Percentiles rank a stretch among this genome's conserved stretches.
Evolutionary conservation across 1,140 invertebrate species (phyloP).

Genomic region (Leucophenga varia): DNA sequence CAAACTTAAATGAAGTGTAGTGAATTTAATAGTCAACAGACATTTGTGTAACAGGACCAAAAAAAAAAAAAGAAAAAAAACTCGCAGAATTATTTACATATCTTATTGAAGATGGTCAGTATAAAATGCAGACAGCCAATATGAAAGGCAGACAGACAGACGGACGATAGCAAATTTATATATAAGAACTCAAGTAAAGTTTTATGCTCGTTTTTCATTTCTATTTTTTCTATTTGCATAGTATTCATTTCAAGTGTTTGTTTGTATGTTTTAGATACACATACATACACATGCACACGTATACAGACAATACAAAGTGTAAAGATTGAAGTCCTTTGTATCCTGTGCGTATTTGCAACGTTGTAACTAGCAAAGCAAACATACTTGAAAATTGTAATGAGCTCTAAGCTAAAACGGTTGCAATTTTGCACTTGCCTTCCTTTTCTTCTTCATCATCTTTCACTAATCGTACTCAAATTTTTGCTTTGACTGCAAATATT

Average conservation of each 20-base stretch:
- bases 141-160: too few relatives aligned
- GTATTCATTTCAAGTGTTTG: slow-evolving; percentile 50
- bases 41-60: slow-evolving; percentile 33
- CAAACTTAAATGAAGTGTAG: slow-evolving; percentile 55
- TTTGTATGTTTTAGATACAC: slow-evolving; percentile 42
- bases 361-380: slow-evolving; percentile 53
- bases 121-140: too few relatives aligned
- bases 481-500: too few relatives aligned
- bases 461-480: slow-evolving; percentile 9
- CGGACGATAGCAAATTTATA: too few relatives aligned
- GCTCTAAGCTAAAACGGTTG: slow-evolving; percentile 44
- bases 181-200: slow-evolving; percentile 24
- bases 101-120: neutral
- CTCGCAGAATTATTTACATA: slow-evolving; percentile 28
- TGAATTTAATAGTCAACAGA: slow-evolving; percentile 56
- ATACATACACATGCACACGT: neutral
- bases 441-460: slow-evolving; percentile 6
- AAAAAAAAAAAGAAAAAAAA: slow-evolving; percentile 16
- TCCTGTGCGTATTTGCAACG: too few relatives aligned
- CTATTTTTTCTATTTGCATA: slow-evolving; percentile 50
- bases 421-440: neutral
- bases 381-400: slow-evolving; percentile 54
- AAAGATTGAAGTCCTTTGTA: too few relatives aligned
- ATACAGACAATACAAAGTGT: neutral
- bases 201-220: slow-evolving; percentile 23